phyloP scores from a whole-genome alignment of 2,113 vertebrate species.

The Neolamprologus brichardi region DNA sequence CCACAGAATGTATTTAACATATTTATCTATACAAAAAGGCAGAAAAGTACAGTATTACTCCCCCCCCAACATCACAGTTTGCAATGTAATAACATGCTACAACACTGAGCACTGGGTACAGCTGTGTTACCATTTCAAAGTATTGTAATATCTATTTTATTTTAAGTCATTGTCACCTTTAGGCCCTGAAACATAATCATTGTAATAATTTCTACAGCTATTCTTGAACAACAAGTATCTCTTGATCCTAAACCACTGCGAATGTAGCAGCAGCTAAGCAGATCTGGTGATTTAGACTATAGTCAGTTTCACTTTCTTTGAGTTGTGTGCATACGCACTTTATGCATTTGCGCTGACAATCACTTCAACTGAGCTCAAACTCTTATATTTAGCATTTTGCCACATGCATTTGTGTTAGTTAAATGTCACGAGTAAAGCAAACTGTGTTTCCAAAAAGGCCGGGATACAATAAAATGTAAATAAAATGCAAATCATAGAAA shows the following conservation, averaged over 20 bases:
- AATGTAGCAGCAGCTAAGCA: conserved; percentile 37
- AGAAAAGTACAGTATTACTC: conserved; percentile 25
- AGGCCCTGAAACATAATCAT: conserved; percentile 17
- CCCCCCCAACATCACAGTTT: not conserved
- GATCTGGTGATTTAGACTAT: not conserved
- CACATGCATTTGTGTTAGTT: not conserved
- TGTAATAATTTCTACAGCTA: conserved; percentile 28
- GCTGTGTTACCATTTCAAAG: conserved; percentile 16
- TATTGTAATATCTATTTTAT: conserved; percentile 26
- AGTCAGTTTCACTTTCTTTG: conserved; percentile 12
- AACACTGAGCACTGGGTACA: conserved; percentile 55
- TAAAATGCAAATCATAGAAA: not conserved
- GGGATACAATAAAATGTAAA: not conserved
- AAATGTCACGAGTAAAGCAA: not conserved
- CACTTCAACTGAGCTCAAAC: conserved; percentile 35
- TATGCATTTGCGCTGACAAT: conserved; percentile 43
- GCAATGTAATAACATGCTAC: conserved; percentile 18
- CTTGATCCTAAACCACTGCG: conserved; percentile 32
- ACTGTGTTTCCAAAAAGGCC: not conserved
- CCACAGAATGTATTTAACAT: conserved; percentile 66
- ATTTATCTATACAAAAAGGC: conserved; percentile 60
- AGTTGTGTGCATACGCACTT: conserved; percentile 45
- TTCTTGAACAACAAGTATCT: conserved; percentile 45
- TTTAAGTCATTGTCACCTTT: conserved; percentile 5
- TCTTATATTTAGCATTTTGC: not conserved